Conservation (phyloP, 2,797 vertebrate species). For the Pseudochirops corinnae region DNA sequence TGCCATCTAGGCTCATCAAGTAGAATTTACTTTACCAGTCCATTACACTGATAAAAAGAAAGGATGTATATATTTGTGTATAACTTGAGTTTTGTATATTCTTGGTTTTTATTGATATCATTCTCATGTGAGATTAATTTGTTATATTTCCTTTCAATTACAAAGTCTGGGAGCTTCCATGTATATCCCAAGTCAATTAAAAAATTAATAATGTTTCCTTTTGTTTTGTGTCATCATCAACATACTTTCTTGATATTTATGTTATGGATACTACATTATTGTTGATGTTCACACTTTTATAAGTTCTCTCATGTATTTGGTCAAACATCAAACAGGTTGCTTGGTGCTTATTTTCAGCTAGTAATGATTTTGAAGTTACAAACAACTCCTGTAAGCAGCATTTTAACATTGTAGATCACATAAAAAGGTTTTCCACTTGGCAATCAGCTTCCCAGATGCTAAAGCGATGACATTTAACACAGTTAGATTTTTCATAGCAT, state of each 20-base stretch:
- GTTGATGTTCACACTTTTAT: not conserved
- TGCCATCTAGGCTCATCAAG: not conserved
- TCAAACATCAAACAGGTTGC: constrained; percentile 35
- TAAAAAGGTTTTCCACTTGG: constrained; percentile 56
- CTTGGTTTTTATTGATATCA: not conserved
- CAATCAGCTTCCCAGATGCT: constrained; percentile 46
- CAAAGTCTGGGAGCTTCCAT: not conserved
- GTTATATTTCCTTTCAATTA: not conserved
- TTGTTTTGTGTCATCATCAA: not conserved
- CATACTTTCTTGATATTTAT: not conserved
- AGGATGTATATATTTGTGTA: not conserved
- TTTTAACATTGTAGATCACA: constrained; percentile 21
- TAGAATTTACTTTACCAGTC: not conserved
- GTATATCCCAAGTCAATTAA: not conserved
- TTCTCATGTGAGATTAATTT: not conserved
- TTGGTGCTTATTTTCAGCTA: constrained; percentile 28
- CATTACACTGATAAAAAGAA: not conserved
- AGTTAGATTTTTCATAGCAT: not conserved
- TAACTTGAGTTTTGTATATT: not conserved
- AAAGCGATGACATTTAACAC: constrained; percentile 10
- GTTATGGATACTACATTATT: constrained; percentile 6
- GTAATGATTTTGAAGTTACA: constrained; percentile 62
- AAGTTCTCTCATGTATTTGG: constrained; percentile 33
- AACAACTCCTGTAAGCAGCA: constrained; percentile 48
- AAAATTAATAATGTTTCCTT: not conserved